Evolutionary conservation across 2,797 vertebrate genomes (phyloP), one percentile per base, ranked within the genome.

Genomic region (Halcyon smyrnensis): DNA sequence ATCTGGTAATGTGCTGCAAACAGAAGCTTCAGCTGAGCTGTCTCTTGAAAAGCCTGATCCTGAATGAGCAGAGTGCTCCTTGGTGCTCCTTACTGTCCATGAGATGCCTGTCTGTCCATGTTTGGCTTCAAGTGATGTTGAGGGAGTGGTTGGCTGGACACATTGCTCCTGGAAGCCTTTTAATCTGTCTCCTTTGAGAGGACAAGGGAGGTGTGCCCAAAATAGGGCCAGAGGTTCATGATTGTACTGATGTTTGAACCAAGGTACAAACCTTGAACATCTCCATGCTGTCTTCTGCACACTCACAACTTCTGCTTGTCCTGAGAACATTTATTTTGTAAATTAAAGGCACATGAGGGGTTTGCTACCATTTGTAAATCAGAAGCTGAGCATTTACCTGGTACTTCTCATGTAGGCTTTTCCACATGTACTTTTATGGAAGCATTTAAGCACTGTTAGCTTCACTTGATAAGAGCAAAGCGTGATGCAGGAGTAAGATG

Each of bases 11-110:
- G 0, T 71, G 78, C 75, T 80, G 71, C 81, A 90, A 90, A 83
- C 51, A 84, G 84, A 87, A 93, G 45, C 45, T 87, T 91, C 78
- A 91, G 19, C 53, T 41, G 78, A 96, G 60, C 34, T 79, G 41
- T 71, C 71, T 94, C 81, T 83, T 53, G 50, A 53, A 50, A 2
- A n/a, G 48, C 3, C 0, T 2, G 2, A 50, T 67, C 39, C 32
- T 80, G 45, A 70, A 34, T 4, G 48, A 85, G 65, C 27, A 12
- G 24, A 50, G 39, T 4, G 28, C 53, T 70, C 65, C 54, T 37
- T 41, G 34, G 23, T 43, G 41, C 30, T 84, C 37, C 51, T 18
- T 20, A 21, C 11, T 16, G 7, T 37, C 74, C 59, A 17, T 0
- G 1, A 68, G 69, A 34, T 24, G 41, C 14, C 16, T 65, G 21